Percentiles rank a stretch among this genome's conserved stretches.
phyloP scores from a whole-genome alignment of 2,888 invertebrate species.

The Pristionchus fissidentatus region DNA sequence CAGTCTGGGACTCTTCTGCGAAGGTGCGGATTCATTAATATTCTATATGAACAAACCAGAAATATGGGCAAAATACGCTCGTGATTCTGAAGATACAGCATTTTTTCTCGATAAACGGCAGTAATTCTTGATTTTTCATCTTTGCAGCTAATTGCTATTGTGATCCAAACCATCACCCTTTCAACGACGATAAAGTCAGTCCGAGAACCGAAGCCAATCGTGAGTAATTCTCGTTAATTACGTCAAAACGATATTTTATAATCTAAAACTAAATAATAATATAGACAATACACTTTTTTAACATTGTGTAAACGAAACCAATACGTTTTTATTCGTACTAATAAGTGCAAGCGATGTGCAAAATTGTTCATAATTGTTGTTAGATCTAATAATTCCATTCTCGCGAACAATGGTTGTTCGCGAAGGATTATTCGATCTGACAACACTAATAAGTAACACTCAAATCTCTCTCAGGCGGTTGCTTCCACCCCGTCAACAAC shows the following conservation, averaged over 20 bases:
- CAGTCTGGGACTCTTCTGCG: constrained; percentile 29
- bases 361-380: too few relatives aligned
- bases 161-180: background rate
- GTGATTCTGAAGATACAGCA: too few relatives aligned
- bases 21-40: background rate
- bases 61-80: too few relatives aligned
- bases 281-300: background rate
- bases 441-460: background rate
- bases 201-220: background rate
- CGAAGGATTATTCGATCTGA: background rate
- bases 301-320: too few relatives aligned
- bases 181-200: constrained; percentile 8
- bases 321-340: too few relatives aligned
- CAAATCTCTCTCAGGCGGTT: background rate
- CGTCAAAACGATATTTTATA: background rate
- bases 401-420: too few relatives aligned
- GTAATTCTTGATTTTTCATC: background rate
- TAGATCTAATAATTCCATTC: too few relatives aligned
- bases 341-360: too few relatives aligned
- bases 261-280: background rate
- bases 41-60: background rate
- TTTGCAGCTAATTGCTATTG: constrained; percentile 25
- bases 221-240: background rate
- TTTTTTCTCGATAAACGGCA: too few relatives aligned
- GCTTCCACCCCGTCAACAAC: constrained; percentile 27